phyloP scores from a whole-genome alignment of 2,113 vertebrate genomes.

The Pachycephala philippinensis region DNA sequence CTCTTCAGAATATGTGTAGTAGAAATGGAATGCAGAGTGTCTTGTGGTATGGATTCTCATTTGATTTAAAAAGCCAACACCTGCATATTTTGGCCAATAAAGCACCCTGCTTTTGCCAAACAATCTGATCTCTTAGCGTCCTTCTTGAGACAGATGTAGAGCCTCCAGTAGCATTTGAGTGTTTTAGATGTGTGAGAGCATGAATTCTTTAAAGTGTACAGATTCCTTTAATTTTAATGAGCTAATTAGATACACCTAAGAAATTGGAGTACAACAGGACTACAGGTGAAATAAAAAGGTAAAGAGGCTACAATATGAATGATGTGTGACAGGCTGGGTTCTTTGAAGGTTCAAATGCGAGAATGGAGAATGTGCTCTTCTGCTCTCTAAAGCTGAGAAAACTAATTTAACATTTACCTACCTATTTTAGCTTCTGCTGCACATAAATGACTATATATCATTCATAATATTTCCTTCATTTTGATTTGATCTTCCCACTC shows the following conservation, averaged over 20 bases:
- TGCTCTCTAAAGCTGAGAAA: background rate
- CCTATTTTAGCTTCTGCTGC: background rate
- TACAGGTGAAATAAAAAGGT: background rate
- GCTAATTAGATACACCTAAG: background rate
- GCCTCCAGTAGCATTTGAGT: background rate
- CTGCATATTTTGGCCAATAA: background rate
- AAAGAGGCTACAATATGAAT: background rate
- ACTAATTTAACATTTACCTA: background rate
- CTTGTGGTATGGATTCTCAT: background rate
- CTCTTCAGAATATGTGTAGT: background rate
- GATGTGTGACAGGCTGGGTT: background rate
- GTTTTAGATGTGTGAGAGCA: background rate
- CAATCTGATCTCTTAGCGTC: background rate
- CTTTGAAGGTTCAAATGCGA: background rate
- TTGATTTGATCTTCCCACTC: conserved; percentile 28
- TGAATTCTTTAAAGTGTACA: background rate
- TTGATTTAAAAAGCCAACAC: background rate
- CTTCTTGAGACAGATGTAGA: background rate
- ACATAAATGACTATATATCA: conserved; percentile 17
- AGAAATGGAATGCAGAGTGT: background rate
- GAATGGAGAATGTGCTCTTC: background rate
- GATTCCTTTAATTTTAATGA: background rate
- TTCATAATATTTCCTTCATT: conserved; percentile 31
- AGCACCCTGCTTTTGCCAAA: background rate
- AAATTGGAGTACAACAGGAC: background rate